Conservation (phyloP, 2,113 vertebrate species). For the Buteo buteo region DNA sequence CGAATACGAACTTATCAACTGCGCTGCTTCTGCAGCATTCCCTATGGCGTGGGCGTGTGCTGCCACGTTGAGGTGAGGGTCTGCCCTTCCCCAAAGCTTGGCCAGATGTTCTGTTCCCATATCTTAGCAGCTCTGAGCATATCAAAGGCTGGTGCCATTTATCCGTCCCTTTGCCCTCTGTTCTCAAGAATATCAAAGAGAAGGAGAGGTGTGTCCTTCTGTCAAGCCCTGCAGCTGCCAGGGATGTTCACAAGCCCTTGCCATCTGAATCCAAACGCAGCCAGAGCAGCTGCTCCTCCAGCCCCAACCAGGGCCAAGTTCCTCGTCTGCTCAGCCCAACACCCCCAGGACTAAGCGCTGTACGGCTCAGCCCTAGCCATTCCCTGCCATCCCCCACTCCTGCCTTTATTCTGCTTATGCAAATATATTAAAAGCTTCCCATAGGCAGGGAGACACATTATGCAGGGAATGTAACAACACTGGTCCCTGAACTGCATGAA, state of each 20-base stretch:
- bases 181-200: conserved; percentile 31
- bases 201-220: background rate
- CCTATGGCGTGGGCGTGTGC: accelerated
- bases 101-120: background rate
- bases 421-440: conserved; percentile 1
- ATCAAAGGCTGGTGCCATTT: background rate
- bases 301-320: background rate
- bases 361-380: background rate
- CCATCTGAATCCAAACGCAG: background rate
- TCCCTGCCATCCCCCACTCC: background rate
- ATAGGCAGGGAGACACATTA: background rate
- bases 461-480: background rate
- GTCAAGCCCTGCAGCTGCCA: background rate
- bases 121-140: background rate
- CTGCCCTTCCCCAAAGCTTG: background rate
- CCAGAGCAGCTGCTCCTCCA: conserved; percentile 29
- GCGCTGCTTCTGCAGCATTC: accelerated
- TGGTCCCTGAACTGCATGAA: conserved; percentile 4
- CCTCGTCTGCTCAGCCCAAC: background rate
- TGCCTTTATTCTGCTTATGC: background rate
- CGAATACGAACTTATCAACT: background rate
- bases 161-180: conserved; percentile 7
- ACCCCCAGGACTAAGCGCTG: background rate
- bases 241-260: background rate
- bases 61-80: accelerated